Percentiles rank a stretch among this genome's conserved stretches.
Evolutionary conservation across 2,888 invertebrate species (phyloP).

Genomic region (Copidosoma aretas): DNA sequence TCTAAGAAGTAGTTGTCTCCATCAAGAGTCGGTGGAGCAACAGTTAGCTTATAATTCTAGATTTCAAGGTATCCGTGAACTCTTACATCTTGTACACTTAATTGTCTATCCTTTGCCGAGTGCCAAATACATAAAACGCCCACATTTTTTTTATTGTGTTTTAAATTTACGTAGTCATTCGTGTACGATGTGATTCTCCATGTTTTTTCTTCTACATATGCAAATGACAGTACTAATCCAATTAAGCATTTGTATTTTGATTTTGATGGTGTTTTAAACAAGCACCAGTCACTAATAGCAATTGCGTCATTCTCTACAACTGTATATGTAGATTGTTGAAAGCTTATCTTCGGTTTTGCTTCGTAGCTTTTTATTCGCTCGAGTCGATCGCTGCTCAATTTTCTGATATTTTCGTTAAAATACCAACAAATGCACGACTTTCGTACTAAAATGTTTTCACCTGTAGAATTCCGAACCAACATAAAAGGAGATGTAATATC

Average conservation of each 20-base stretch:
- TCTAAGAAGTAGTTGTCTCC: background rate
- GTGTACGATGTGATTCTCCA: slow-evolving; percentile 28
- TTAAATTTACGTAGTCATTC: slow-evolving; percentile 14
- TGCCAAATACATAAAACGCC: slow-evolving; percentile 29
- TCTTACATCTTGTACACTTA: background rate
- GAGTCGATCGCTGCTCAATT: slow-evolving; percentile 31
- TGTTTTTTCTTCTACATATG: slow-evolving; percentile 24
- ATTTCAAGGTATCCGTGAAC: background rate
- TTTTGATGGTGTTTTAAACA: slow-evolving; percentile 25
- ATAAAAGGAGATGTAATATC: too few species aligned
- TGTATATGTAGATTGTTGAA: too few species aligned
- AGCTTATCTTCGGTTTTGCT: background rate
- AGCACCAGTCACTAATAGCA: slow-evolving; percentile 34
- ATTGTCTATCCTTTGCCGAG: background rate
- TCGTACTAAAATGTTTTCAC: background rate
- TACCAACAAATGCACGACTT: slow-evolving; percentile 27
- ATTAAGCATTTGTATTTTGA: slow-evolving; percentile 22
- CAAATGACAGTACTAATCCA: slow-evolving; percentile 33
- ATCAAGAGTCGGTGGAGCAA: background rate
- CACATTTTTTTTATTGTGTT: slow-evolving; percentile 22
- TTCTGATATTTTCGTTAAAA: slow-evolving; percentile 12
- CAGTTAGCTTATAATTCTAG: slow-evolving; percentile 1
- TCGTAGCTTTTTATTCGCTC: slow-evolving; percentile 14
- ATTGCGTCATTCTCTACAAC: slow-evolving; percentile 21
- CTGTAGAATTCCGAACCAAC: too few species aligned